Percentiles rank a stretch among this genome's conserved stretches.
These are phyloP conservation scores for Lepidotrigona ventralis DNA, from an alignment of 1,140 invertebrate species.

Conservation along the genomic window DNA sequence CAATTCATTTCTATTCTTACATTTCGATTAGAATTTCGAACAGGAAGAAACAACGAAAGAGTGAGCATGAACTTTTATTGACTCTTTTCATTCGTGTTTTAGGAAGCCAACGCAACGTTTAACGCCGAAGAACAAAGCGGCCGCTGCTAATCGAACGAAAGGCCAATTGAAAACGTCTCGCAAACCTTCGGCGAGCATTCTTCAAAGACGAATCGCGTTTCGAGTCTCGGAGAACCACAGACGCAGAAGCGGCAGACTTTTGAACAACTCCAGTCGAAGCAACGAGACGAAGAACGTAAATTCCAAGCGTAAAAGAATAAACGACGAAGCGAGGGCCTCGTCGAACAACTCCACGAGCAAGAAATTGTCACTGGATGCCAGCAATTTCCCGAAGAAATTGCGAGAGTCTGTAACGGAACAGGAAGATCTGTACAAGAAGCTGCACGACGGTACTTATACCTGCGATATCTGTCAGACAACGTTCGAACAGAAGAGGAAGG, in stretches of 20 bases:
- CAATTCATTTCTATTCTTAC: not conserved
- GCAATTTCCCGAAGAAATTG: not conserved
- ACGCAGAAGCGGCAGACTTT: not conserved
- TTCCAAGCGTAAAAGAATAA: not conserved
- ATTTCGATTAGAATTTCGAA: not conserved
- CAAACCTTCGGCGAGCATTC: not conserved
- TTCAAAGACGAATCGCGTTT: conserved; percentile 10
- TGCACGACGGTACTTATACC: conserved; percentile 58
- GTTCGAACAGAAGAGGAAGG: conserved; percentile 81
- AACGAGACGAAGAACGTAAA: not conserved
- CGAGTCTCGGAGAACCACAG: not conserved
- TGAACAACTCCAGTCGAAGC: not conserved
- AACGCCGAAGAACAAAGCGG: not conserved
- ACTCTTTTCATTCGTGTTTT: conserved; percentile 58
- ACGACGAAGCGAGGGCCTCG: not conserved
- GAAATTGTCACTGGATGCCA: not conserved
- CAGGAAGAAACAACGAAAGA: not conserved
- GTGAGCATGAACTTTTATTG: not conserved
- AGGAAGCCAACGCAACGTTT: conserved; percentile 38
- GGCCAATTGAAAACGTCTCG: not conserved
- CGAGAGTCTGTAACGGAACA: not conserved
- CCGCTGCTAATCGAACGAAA: not conserved
- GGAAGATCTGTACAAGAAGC: conserved; percentile 57
- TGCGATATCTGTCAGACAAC: conserved; percentile 78
- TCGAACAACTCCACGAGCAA: not conserved